Percentiles rank a stretch among this genome's conserved stretches.
Evolutionary conservation across 2,888 invertebrate genomes (phyloP).

Genomic region (Scaptomyza tumidula): DNA sequence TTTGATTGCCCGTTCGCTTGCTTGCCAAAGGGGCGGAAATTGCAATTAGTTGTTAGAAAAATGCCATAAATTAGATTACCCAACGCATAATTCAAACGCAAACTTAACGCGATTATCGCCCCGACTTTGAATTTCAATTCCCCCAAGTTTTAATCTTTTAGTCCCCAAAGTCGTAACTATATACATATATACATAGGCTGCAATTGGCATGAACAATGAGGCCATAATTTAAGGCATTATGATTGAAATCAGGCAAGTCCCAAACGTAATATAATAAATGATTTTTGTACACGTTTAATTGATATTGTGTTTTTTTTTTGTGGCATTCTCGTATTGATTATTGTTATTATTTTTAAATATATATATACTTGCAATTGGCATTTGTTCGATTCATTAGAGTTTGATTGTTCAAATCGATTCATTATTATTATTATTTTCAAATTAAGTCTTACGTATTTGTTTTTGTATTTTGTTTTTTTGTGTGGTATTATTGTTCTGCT

Average conservation of each 20-base stretch:
- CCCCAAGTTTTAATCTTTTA: conserved; percentile 1
- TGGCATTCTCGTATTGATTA: background rate
- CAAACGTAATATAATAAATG: conserved; percentile 67
- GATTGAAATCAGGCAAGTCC: conserved; percentile 50
- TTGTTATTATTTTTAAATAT: conserved; percentile 36
- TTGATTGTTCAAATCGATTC: conserved; percentile 59
- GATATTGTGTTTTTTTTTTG: background rate
- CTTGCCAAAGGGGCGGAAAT: conserved; percentile 57
- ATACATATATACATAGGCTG: conserved; percentile 16
- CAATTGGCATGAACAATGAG: conserved; percentile 65
- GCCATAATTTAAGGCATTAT: conserved; percentile 75
- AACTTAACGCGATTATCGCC: conserved; percentile 68
- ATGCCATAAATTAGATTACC: conserved; percentile 77
- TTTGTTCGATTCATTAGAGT: conserved; percentile 65
- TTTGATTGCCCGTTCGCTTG: conserved; percentile 50
- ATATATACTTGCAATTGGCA: conserved; percentile 40
- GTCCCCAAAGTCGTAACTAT: conserved; percentile 2
- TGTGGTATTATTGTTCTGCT: conserved; percentile 28
- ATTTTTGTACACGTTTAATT: conserved; percentile 72
- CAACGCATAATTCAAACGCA: conserved; percentile 60
- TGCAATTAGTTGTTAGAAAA: conserved; percentile 76
- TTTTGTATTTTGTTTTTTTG: conserved; percentile 49
- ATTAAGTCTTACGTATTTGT: conserved; percentile 9
- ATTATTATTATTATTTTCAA: conserved; percentile 18
- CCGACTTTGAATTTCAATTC: conserved; percentile 42